A percentile compares a stretch with the other conserved stretches of the same genome.
Evolutionary conservation across 2,113 vertebrate species (phyloP).

Genomic region (Gallinago jamesoni): DNA sequence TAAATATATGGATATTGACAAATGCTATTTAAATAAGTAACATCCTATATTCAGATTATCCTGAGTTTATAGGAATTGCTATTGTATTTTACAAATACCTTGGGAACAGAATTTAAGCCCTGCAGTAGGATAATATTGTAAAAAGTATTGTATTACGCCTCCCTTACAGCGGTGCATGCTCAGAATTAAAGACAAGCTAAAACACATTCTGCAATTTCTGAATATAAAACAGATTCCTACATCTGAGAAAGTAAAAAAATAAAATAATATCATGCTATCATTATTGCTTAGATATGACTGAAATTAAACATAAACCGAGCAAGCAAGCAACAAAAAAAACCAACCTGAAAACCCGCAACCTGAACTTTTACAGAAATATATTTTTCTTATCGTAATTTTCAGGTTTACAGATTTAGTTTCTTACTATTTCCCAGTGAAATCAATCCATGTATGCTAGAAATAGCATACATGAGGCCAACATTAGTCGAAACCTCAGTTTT

Average conservation of each 20-base stretch:
- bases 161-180: neutral
- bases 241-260: neutral
- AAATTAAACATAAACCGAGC: neutral
- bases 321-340: neutral
- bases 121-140: neutral
- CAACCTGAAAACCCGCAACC: neutral
- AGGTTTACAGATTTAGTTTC: neutral
- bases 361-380: neutral
- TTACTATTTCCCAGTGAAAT: neutral
- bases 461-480: neutral
- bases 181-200: neutral
- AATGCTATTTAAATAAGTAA: conserved; percentile 38
- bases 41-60: neutral
- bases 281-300: neutral
- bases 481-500: neutral
- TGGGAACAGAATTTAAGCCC: neutral
- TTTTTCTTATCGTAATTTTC: neutral
- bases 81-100: neutral
- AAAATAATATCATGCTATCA: neutral
- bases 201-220: neutral
- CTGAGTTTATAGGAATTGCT: neutral
- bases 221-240: neutral
- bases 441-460: neutral
- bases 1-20: neutral
- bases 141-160: neutral